Percentiles rank a stretch among this genome's conserved stretches.
phyloP scores from a whole-genome alignment of 2,888 invertebrate species.

The Troides helena region DNA sequence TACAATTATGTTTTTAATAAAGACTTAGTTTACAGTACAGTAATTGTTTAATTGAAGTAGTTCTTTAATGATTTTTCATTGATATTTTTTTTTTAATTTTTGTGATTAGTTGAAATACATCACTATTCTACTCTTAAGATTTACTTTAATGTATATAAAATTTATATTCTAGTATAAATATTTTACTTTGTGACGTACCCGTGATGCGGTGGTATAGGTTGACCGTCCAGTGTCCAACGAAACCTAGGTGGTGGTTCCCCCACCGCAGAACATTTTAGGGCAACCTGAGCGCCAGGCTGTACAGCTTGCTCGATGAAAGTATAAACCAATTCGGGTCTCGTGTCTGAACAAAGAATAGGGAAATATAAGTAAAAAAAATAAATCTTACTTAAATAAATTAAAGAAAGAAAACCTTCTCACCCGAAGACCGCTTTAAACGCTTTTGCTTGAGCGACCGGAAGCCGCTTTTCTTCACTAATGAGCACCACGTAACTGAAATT shows the following conservation, averaged over 20 bases:
- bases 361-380: constrained; percentile 27
- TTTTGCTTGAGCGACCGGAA: constrained; percentile 60
- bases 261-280: constrained; percentile 91
- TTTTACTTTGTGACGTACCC: constrained; percentile 49
- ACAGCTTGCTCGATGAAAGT: constrained; percentile 90
- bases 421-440: constrained; percentile 68
- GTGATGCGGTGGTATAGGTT: constrained; percentile 69
- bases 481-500: constrained; percentile 66
- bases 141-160: neutral
- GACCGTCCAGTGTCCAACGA: constrained; percentile 69
- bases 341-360: constrained; percentile 42
- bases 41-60: too few species aligned
- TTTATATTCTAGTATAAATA: neutral
- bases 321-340: constrained; percentile 89
- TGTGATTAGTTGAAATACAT: too few species aligned
- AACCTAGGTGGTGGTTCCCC: constrained; percentile 90
- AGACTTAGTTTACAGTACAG: too few species aligned
- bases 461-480: constrained; percentile 58
- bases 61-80: too few species aligned
- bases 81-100: too few species aligned
- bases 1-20: too few species aligned
- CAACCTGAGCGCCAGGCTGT: constrained; percentile 85
- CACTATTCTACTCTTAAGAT: too few species aligned
- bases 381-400: constrained; percentile 8
- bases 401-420: constrained; percentile 45